Evolutionary conservation across 1,140 invertebrate species (phyloP).

Genomic region (Cyrtorhinus lividipennis): DNA sequence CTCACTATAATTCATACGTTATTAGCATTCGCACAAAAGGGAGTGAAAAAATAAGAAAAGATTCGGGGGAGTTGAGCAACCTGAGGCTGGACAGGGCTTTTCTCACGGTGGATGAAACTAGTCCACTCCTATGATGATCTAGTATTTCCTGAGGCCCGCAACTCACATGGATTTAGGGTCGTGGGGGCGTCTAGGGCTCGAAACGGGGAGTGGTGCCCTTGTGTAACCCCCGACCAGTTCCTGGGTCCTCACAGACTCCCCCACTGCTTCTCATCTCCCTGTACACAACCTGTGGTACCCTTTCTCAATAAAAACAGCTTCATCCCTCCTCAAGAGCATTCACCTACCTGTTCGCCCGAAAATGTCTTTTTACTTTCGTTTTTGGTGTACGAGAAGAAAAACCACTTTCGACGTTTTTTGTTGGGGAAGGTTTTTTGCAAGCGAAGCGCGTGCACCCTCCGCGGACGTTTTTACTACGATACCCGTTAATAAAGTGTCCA

Average conservation of each 20-base stretch:
- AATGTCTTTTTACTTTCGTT: background rate
- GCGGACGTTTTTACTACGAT: background rate
- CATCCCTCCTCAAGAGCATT: background rate
- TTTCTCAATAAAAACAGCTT: background rate
- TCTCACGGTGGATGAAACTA: background rate
- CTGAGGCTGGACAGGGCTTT: background rate
- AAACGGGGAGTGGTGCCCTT: background rate
- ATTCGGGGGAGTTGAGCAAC: background rate
- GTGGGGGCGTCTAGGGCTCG: background rate
- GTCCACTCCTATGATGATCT: background rate
- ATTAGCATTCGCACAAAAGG: background rate
- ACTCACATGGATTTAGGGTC: too few species aligned
- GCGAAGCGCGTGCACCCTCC: background rate
- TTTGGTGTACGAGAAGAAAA: background rate
- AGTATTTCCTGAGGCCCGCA: background rate
- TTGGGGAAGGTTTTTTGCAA: background rate
- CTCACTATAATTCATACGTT: background rate
- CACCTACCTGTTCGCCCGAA: background rate
- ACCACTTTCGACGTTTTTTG: background rate
- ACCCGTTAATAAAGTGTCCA: conserved; percentile 1
- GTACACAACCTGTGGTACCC: background rate
- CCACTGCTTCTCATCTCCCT: background rate
- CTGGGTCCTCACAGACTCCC: too few species aligned
- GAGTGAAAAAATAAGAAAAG: background rate
- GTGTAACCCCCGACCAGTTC: background rate